These are phyloP conservation scores for Kryptolebias marmoratus DNA, from an alignment of 2,113 vertebrate species.

Conservation along the genomic window DNA sequence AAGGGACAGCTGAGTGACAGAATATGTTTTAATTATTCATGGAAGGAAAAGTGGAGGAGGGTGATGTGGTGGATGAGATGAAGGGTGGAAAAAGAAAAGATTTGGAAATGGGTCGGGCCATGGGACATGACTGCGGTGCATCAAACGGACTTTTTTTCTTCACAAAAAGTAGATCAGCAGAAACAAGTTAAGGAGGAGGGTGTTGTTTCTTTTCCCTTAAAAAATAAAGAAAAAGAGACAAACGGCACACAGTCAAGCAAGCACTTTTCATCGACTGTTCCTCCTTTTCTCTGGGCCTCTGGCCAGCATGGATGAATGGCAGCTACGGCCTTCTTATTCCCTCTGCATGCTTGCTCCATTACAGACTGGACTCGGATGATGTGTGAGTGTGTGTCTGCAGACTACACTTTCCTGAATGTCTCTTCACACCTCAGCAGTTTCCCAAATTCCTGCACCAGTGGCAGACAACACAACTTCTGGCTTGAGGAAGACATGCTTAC, in stretches of 20 bases:
- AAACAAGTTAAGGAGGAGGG: conserved; percentile 18
- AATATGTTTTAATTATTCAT: conserved; percentile 37
- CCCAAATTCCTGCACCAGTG: conserved; percentile 45
- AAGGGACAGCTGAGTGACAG: conserved; percentile 31
- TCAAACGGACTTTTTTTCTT: conserved; percentile 38
- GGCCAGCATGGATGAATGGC: conserved; percentile 65
- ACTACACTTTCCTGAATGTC: conserved; percentile 49
- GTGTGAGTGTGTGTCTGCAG: conserved; percentile 39
- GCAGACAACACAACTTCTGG: conserved; percentile 40
- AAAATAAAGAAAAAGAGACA: conserved; percentile 4
- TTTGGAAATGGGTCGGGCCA: conserved; percentile 43
- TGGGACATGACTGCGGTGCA: conserved; percentile 36
- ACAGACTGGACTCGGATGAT: conserved; percentile 54
- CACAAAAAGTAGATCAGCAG: conserved; percentile 47
- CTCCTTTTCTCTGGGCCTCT: conserved; percentile 40
- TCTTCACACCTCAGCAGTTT: conserved; percentile 63
- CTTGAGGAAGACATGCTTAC: conserved; percentile 33
- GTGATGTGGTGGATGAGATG: conserved; percentile 39
- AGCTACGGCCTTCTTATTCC: conserved; percentile 50
- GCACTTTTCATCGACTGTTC: conserved; percentile 50
- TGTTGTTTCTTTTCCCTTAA: conserved; percentile 35
- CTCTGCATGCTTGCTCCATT: conserved; percentile 61
- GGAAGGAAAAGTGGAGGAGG: neutral
- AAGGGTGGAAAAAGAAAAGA: conserved; percentile 44
- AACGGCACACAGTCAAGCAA: conserved; percentile 42